Evolutionary conservation across 2,888 invertebrate species (phyloP), one percentile per base, ranked within the genome.

Genomic region (Latheticus oryzae): DNA sequence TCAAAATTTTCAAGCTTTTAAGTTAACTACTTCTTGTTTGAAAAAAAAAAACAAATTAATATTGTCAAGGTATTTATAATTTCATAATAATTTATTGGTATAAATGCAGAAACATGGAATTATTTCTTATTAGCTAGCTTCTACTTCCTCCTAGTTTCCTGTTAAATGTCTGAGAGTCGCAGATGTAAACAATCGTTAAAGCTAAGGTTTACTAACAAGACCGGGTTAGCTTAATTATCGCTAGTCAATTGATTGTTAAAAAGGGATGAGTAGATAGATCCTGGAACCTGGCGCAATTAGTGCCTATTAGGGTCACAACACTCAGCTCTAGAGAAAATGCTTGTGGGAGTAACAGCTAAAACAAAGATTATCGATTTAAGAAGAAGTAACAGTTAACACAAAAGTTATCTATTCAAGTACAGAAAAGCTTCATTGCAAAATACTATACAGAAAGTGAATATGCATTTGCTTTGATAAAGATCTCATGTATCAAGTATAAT

Each of bases 241-340:
- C 73, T 71, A 76, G 75, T 75, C 76, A 74, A 76, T 76, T 76
- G 76, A 76, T 76, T 73, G 75, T 74, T 73, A 72, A 74, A 75
- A 72, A 72, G 72, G 73, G 70, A 68, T 66, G 68, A 59, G 64
- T 58, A 61, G n/a, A n/a, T n/a, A n/a, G 63, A 67, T 65, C 62
- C 66, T 69, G 65, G 69, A 70, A 70, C 70, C 71, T 70, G 70
- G 71, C 70, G 71, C 71, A 72, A 73, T 73, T 73, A 73, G 71
- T 71, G 66, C 70, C 70, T 70, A 73, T 73, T 73, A 72, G 65
- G 61, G 69, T 66, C 64, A 63, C 68, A 65, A 65, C 64, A 51
- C 62, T 5, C 61, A 30, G 12, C 33, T n/a, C 64, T 63, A 58
- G 65, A 64, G 38, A 5, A 12, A 21, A 37, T 15, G 37, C 30